Percentiles rank a stretch among this genome's conserved stretches.
Evolutionary conservation across 2,888 invertebrate species (phyloP).

Genomic region (Shargacucullia verbasci): DNA sequence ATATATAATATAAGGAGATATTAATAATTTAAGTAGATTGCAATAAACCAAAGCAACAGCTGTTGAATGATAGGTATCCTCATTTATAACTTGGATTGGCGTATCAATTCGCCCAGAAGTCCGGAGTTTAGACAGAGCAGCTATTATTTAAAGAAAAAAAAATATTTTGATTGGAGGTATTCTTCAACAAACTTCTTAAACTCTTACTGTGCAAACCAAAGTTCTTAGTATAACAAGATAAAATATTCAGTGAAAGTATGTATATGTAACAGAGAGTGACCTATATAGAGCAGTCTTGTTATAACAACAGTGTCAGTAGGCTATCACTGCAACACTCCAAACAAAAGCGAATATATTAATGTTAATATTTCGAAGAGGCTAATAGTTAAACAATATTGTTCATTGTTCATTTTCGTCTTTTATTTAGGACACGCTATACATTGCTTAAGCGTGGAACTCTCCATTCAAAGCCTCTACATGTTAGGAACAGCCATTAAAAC

Average conservation of each 20-base stretch:
- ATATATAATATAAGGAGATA: neutral
- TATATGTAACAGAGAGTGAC: conserved; percentile 17
- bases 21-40: neutral
- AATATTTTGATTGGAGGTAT: too few species aligned
- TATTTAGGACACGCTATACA: conserved; percentile 25
- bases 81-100: too few species aligned
- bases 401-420: conserved; percentile 26
- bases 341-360: conserved; percentile 66
- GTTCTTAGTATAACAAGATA: conserved; percentile 19
- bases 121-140: too few species aligned
- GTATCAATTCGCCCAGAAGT: too few species aligned
- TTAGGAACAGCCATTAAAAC: conserved; percentile 85
- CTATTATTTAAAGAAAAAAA: too few species aligned
- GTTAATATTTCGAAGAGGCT: conserved; percentile 46
- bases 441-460: conserved; percentile 31
- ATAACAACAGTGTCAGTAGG: conserved; percentile 65
- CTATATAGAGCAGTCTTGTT: conserved; percentile 57
- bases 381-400: conserved; percentile 35
- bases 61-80: too few species aligned
- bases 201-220: conserved; percentile 1
- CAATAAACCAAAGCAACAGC: too few species aligned
- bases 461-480: conserved; percentile 60
- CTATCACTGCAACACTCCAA: conserved; percentile 66
- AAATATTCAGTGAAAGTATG: conserved; percentile 8
- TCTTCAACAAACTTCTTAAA: neutral